Evolutionary conservation across 2,888 invertebrate genomes (phyloP).

Genomic region (Metellina segmentata): DNA sequence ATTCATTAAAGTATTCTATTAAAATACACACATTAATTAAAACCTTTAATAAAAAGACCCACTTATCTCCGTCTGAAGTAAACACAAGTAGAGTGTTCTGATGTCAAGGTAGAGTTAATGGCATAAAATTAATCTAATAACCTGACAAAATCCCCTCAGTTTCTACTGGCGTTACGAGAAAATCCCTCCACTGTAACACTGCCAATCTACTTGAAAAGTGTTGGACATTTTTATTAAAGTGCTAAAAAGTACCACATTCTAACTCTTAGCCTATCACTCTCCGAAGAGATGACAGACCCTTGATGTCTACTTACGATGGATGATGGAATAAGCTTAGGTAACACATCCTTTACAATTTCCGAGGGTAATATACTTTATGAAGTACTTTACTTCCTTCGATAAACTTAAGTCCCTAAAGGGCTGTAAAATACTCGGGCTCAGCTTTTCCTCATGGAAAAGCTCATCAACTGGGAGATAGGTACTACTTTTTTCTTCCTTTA

Average conservation of each 20-base stretch:
- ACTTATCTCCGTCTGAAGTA: too few species aligned
- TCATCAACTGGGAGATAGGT: constrained; percentile 25
- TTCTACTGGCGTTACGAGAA: not conserved
- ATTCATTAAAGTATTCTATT: too few species aligned
- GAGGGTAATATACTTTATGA: constrained; percentile 37
- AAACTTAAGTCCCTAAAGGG: constrained; percentile 44
- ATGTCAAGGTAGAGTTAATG: not conserved
- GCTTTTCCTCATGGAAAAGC: constrained; percentile 32
- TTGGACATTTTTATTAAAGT: constrained; percentile 18
- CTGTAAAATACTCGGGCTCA: constrained; percentile 32
- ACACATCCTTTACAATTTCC: constrained; percentile 47
- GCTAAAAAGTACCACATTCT: constrained; percentile 6
- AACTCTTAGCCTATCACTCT: constrained; percentile 17
- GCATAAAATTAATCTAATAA: constrained; percentile 1
- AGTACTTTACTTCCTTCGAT: constrained; percentile 48
- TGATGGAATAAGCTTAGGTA: constrained; percentile 56
- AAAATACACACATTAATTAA: too few species aligned
- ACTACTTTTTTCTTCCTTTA: constrained; percentile 2
- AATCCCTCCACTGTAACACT: not conserved
- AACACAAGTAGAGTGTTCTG: not conserved
- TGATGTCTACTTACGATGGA: constrained; percentile 43
- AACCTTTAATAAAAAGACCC: too few species aligned
- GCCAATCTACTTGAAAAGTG: constrained; percentile 1
- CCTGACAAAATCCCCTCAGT: not conserved
- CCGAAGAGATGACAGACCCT: constrained; percentile 32